Percentiles rank a stretch among this genome's conserved stretches.
phyloP scores from a whole-genome alignment of 2,888 invertebrate species.

The Cheilosia scutellata region DNA sequence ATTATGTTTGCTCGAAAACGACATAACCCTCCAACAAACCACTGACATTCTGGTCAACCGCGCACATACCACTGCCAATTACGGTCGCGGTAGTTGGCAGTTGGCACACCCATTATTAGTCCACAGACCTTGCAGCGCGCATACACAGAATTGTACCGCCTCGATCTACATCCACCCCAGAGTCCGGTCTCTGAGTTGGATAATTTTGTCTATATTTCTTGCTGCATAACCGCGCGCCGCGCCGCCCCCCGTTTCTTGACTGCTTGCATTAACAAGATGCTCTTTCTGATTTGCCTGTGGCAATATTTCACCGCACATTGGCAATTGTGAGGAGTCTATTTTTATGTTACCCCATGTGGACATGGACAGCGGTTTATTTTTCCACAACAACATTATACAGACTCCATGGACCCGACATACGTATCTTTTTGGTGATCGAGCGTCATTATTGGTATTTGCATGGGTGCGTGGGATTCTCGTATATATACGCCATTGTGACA shows the following conservation, averaged over 20 bases:
- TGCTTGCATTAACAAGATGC: slow-evolving; percentile 56
- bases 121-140: slow-evolving; percentile 62
- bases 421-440: slow-evolving; percentile 45
- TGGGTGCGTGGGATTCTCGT: slow-evolving; percentile 27
- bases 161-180: slow-evolving; percentile 37
- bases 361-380: slow-evolving; percentile 56
- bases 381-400: slow-evolving; percentile 22
- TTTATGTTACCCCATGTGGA: slow-evolving; percentile 58
- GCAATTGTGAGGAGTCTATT: slow-evolving; percentile 58
- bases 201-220: slow-evolving; percentile 28
- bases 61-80: slow-evolving; percentile 67
- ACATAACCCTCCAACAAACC: slow-evolving; percentile 1
- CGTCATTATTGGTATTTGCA: slow-evolving; percentile 10
- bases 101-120: slow-evolving; percentile 62
- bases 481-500: slow-evolving; percentile 16
- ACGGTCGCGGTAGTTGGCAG: slow-evolving; percentile 39
- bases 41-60: slow-evolving; percentile 63
- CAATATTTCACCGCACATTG: slow-evolving; percentile 63
- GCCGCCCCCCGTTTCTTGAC: too few relatives aligned
- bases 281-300: slow-evolving; percentile 69
- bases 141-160: not conserved
- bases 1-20: not conserved
- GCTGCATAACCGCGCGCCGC: not conserved
- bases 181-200: slow-evolving; percentile 16
- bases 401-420: not conserved